These are phyloP conservation scores for Coregonus clupeaformis DNA, from an alignment of 2,113 vertebrate species.

Conservation along the genomic window DNA sequence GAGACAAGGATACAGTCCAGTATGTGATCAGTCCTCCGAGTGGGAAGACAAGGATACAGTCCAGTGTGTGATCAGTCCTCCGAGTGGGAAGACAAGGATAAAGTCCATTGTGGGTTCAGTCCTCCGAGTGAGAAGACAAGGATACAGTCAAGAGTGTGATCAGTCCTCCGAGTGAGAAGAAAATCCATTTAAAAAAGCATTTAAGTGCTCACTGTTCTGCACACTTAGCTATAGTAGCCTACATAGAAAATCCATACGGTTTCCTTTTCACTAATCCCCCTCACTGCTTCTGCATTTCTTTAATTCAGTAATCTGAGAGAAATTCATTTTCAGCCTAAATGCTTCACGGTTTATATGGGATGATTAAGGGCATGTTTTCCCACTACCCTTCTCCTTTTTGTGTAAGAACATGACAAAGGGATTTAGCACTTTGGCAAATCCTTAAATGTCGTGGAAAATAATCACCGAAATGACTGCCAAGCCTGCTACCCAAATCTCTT, in stretches of 20 bases:
- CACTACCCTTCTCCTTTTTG: conserved; percentile 11
- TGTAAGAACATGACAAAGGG: conserved; percentile 44
- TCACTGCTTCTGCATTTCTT: conserved; percentile 38
- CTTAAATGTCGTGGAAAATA: conserved; percentile 18
- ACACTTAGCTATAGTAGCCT: background rate
- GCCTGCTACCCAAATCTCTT: too few species aligned
- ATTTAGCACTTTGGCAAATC: conserved; percentile 36
- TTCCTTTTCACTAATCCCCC: conserved; percentile 59
- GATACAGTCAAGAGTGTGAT: background rate
- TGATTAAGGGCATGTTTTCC: conserved; percentile 23
- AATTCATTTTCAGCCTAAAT: conserved; percentile 22
- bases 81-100: background rate
- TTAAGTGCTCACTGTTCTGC: conserved; percentile 6
- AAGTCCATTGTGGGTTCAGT: background rate
- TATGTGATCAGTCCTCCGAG: too few species aligned
- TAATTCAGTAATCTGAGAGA: conserved; percentile 38
- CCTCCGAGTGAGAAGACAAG: background rate
- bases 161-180: background rate
- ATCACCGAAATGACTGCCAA: conserved; percentile 32
- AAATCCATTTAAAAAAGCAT: conserved; percentile 31
- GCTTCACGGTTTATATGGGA: conserved; percentile 41
- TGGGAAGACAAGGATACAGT: too few species aligned
- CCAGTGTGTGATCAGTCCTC: too few species aligned
- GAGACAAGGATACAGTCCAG: too few species aligned
- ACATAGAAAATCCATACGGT: conserved; percentile 44